phyloP scores from a whole-genome alignment of 2,113 vertebrate species.

The Prietella phreatophila region DNA sequence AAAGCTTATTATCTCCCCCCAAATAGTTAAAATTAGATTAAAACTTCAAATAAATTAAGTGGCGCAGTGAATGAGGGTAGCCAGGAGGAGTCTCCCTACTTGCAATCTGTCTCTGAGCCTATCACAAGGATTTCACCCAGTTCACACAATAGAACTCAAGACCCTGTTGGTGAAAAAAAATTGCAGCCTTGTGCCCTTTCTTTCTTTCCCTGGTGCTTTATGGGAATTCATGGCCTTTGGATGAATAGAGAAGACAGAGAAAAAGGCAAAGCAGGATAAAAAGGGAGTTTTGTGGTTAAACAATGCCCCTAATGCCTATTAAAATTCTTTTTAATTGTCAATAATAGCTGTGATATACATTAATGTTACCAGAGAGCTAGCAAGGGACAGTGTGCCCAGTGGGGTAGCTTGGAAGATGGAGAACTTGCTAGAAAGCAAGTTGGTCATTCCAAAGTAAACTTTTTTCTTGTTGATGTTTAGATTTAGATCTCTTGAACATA shows the following conservation, averaged over 20 bases:
- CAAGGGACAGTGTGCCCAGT: background rate
- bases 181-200: slow-evolving; percentile 79
- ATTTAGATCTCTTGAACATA: background rate
- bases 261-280: slow-evolving; percentile 55
- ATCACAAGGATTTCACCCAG: slow-evolving; percentile 65
- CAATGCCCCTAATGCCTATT: slow-evolving; percentile 49
- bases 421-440: background rate
- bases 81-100: slow-evolving; percentile 45
- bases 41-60: slow-evolving; percentile 98
- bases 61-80: slow-evolving; percentile 59
- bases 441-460: slow-evolving; percentile 1
- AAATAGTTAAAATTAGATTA: slow-evolving; percentile 99
- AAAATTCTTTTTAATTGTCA: slow-evolving; percentile 50
- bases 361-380: slow-evolving; percentile 36
- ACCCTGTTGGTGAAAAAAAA: slow-evolving; percentile 76
- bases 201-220: slow-evolving; percentile 68
- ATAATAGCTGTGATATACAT: slow-evolving; percentile 37
- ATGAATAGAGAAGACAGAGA: slow-evolving; percentile 56
- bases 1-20: slow-evolving; percentile 70
- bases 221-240: slow-evolving; percentile 62
- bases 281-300: slow-evolving; percentile 50
- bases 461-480: background rate
- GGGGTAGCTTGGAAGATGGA: background rate
- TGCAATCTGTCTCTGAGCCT: slow-evolving; percentile 57
- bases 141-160: slow-evolving; percentile 71